Conservation (phyloP, 2,888 invertebrate species). For the Chaitophorus viminalis region DNA sequence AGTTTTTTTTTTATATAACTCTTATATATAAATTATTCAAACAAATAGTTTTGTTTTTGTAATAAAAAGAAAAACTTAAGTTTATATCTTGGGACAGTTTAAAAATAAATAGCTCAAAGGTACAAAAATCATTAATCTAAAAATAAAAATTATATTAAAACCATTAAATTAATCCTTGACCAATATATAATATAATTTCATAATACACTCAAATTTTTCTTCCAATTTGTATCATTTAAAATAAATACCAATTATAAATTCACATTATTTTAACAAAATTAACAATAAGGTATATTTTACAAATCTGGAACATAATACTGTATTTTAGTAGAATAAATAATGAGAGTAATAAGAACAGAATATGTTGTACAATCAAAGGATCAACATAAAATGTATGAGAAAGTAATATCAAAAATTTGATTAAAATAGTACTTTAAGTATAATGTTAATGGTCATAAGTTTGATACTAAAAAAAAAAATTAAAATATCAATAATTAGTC, state of each 20-base stretch:
- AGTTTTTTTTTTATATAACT: too few relatives aligned
- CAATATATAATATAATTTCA: neutral
- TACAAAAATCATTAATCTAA: neutral
- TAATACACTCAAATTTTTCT: too few relatives aligned
- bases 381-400: neutral
- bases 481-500: neutral
- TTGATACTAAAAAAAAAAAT: neutral
- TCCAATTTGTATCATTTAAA: too few relatives aligned
- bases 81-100: neutral
- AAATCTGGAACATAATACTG: slow-evolving; percentile 11
- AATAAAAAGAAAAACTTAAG: neutral
- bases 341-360: neutral
- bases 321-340: neutral
- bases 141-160: neutral
- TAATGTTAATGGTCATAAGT: neutral
- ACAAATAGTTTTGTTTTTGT: neutral
- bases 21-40: too few relatives aligned
- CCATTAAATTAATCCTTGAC: neutral
- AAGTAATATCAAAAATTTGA: neutral
- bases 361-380: neutral
- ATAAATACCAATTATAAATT: neutral
- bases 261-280: neutral
- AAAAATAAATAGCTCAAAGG: neutral
- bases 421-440: neutral
- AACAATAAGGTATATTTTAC: slow-evolving; percentile 13